phyloP scores from a whole-genome alignment of 2,113 vertebrate species.

The Nothobranchius furzeri region DNA sequence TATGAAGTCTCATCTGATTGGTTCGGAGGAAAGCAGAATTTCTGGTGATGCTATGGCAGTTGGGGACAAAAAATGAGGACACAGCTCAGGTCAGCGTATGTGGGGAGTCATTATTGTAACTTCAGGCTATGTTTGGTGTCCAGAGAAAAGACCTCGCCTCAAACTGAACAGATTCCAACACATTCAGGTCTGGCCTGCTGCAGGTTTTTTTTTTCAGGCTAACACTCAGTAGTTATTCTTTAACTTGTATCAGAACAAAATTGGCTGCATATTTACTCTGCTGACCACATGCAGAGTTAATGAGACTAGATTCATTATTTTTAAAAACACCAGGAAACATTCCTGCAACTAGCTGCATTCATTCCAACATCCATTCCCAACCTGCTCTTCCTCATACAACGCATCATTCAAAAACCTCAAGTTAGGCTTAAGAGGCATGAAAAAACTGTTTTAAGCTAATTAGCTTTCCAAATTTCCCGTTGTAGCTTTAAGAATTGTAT shows the following conservation, averaged over 20 bases:
- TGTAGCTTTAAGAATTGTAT: too few relatives aligned
- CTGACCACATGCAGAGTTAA: neutral
- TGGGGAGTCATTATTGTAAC: slow-evolving; percentile 63
- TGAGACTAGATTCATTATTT: slow-evolving; percentile 5
- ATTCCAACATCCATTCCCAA: slow-evolving; percentile 46
- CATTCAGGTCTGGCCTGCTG: slow-evolving; percentile 18
- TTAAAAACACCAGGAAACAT: slow-evolving; percentile 5
- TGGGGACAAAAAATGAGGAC: slow-evolving; percentile 13
- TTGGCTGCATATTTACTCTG: neutral
- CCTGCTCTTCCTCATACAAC: slow-evolving; percentile 7
- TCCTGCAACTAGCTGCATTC: slow-evolving; percentile 62
- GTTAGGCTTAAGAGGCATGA: neutral
- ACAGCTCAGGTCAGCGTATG: slow-evolving; percentile 35
- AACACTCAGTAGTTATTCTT: slow-evolving; percentile 19
- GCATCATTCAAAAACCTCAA: neutral
- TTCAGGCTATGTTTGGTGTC: slow-evolving; percentile 29
- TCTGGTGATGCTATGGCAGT: slow-evolving; percentile 11
- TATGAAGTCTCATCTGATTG: slow-evolving; percentile 42
- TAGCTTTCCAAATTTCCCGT: too few relatives aligned
- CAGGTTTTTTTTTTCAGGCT: slow-evolving; percentile 42
- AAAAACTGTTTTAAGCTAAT: too few relatives aligned
- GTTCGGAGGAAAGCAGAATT: slow-evolving; percentile 35
- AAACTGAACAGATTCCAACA: slow-evolving; percentile 8
- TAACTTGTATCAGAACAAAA: slow-evolving; percentile 4
- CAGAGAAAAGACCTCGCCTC: slow-evolving; percentile 32